Conservation (phyloP, 2,888 invertebrate genomes). For the Dioctria linearis region DNA sequence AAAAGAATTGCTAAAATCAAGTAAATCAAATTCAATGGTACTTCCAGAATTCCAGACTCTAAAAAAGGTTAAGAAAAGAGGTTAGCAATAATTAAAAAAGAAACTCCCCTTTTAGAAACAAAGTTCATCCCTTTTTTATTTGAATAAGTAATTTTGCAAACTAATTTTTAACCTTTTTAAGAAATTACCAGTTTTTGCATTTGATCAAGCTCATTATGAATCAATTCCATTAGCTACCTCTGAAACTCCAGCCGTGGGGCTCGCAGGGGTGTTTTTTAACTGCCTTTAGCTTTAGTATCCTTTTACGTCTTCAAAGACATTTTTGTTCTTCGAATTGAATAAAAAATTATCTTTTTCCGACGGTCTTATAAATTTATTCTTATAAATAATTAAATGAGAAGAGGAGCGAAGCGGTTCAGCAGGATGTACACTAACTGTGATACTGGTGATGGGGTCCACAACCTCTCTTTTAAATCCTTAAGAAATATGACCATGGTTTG, state of each 20-base stretch:
- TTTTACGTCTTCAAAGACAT: slow-evolving; percentile 28
- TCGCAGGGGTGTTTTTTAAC: background rate
- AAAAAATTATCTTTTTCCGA: slow-evolving; percentile 34
- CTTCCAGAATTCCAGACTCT: background rate
- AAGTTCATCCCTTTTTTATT: slow-evolving; percentile 10
- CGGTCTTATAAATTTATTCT: slow-evolving; percentile 21
- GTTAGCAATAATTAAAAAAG: slow-evolving; percentile 6
- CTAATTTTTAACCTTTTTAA: slow-evolving; percentile 46
- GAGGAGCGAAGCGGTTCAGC: background rate
- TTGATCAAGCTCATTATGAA: slow-evolving; percentile 34
- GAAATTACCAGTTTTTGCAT: slow-evolving; percentile 36
- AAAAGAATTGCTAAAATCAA: background rate
- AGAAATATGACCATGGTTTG: background rate
- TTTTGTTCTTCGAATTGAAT: slow-evolving; percentile 37
- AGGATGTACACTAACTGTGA: too few species aligned
- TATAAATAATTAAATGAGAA: slow-evolving; percentile 38
- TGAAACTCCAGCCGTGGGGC: background rate
- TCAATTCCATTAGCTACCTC: slow-evolving; percentile 35
- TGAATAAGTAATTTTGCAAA: slow-evolving; percentile 8
- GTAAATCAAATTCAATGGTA: background rate
- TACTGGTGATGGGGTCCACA: too few species aligned
- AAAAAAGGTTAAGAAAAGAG: background rate
- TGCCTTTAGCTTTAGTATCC: background rate
- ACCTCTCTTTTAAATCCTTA: too few species aligned
- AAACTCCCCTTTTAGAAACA: background rate